Evolutionary conservation across 2,888 invertebrate species (phyloP), one percentile per base, ranked within the genome.

Genomic region (Serrognathus titanus): DNA sequence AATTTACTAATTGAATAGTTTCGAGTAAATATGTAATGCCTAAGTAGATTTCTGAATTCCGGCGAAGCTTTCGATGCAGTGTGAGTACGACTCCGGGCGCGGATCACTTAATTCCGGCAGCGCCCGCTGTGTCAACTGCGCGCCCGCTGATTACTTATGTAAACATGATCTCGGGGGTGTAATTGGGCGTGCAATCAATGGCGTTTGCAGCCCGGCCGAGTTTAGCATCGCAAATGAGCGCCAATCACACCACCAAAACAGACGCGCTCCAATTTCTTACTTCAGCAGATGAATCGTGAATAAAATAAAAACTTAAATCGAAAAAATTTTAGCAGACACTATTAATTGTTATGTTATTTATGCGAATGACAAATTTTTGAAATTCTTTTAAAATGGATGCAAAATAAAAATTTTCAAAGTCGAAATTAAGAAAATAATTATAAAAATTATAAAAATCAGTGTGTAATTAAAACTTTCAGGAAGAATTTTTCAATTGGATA

Each of bases 141-240:
- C 66, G 63, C 67, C 70, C 73, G 73, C 72, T 76, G 75, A 77
- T 77, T 77, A 77, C 76, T 78, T 77, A 77, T 75, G 77, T 76
- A 78, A 78, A 78, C 77, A 77, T 75, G 76, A 77, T 77, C 76
- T 75, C 75, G 75, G 72, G 75, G 73, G 76, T 75, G 78, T 78
- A 78, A 78, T 78, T 77, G 78, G 76, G 75, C 76, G 72, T 76
- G 72, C 76, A 78, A 77, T 78, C 77, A 76, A 75, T 76, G 76
- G 71, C 74, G 75, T 75, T 75, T 75, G 75, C 75, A 70, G 71
- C 68, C 70, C 62, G 65, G 67, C 66, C 68, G 71, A 62, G 72
- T 67, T 73, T 73, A 69, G 73, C 71, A 74, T 74, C 69, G 67
- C 71, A 73, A 74, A 74, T 73, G 71, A 73, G 71, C 70, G 67